Conservation (phyloP, 35 echinoderm and acorn worm genomes). For the Strongylocentrotus purpuratus region DNA sequence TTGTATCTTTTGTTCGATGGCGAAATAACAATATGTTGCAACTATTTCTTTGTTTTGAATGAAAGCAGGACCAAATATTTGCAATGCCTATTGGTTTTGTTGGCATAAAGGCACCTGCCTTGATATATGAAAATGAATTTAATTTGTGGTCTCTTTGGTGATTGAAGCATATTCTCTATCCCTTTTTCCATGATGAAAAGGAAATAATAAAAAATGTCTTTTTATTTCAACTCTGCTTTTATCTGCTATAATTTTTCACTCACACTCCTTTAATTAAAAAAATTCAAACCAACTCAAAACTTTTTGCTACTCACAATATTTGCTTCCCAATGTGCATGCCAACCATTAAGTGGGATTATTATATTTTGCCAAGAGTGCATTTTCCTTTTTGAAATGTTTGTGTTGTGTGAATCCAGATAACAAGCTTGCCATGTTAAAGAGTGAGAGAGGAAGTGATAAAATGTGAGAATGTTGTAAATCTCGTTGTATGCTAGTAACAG, state of each 20-base stretch:
- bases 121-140: neutral
- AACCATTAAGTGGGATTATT: neutral
- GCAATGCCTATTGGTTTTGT: neutral
- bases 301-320: neutral
- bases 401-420: neutral
- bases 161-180: too few relatives aligned
- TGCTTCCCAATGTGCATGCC: neutral
- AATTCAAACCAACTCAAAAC: neutral
- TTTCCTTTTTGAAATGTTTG: neutral
- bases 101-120: neutral
- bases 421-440: neutral
- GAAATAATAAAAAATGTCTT: too few relatives aligned
- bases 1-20: neutral
- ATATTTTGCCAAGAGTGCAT: neutral
- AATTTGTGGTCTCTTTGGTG: too few relatives aligned
- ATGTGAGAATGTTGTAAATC: neutral
- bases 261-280: neutral
- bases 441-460: neutral
- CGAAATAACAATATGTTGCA: neutral
- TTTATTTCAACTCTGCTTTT: too few relatives aligned
- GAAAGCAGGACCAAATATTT: neutral
- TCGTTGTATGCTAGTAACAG: neutral
- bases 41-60: neutral
- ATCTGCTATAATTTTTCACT: neutral
- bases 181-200: too few relatives aligned